Evolutionary conservation across 2,888 invertebrate genomes (phyloP).

Genomic region (Melipona beecheii): DNA sequence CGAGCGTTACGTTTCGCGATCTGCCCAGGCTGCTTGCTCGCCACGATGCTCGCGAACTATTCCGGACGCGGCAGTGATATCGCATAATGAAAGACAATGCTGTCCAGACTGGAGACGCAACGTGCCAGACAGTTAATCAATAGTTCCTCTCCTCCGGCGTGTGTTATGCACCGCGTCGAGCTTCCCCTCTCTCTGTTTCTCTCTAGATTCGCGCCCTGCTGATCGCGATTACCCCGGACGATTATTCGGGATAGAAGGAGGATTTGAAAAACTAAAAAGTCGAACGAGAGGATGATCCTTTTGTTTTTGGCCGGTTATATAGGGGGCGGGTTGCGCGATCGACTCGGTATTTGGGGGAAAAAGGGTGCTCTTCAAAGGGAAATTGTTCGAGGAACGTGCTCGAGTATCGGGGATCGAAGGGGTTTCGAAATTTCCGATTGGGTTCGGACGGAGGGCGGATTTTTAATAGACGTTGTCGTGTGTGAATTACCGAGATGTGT

Average conservation of each 20-base stretch:
- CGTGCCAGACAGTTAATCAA: conserved; percentile 82
- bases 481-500: too few species aligned
- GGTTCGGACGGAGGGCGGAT: too few species aligned
- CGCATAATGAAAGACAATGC: conserved; percentile 78
- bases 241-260: conserved; percentile 2
- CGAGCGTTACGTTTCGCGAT: background rate
- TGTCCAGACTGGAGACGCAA: conserved; percentile 75
- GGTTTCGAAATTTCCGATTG: too few species aligned
- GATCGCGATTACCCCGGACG: conserved; percentile 22
- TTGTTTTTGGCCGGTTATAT: background rate
- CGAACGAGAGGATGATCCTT: background rate
- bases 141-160: conserved; percentile 74
- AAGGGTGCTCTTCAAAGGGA: background rate
- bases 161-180: conserved; percentile 67
- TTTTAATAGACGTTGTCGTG: too few species aligned
- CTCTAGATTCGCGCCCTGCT: conserved; percentile 2
- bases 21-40: background rate
- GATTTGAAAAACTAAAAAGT: background rate
- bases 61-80: conserved; percentile 59
- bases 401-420: too few species aligned
- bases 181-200: conserved; percentile 55
- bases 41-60: conserved; percentile 32
- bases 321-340: background rate
- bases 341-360: background rate
- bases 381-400: background rate